These are phyloP conservation scores for Carassius gibelio DNA, from an alignment of 2,113 vertebrate genomes.

Conservation along the genomic window DNA sequence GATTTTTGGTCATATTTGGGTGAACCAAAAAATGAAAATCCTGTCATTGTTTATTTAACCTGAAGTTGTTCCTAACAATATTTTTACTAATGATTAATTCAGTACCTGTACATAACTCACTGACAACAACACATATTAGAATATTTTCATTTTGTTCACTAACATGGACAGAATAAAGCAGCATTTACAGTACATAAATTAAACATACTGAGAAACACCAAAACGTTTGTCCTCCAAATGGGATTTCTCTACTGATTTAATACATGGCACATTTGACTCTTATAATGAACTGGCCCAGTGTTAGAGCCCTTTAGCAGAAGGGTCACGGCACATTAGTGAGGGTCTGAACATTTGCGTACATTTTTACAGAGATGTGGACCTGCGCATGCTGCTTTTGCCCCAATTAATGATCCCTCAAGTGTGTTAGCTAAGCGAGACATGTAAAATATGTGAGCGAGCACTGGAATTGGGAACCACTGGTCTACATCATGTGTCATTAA, in stretches of 20 bases:
- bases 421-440: too few relatives aligned
- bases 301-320: slow-evolving; percentile 24
- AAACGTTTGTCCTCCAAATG: slow-evolving; percentile 23
- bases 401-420: slow-evolving; percentile 13
- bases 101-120: not conserved
- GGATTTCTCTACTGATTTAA: slow-evolving; percentile 19
- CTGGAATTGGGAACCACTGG: too few relatives aligned
- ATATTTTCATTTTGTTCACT: not conserved
- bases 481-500: too few relatives aligned
- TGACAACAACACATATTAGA: not conserved
- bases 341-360: slow-evolving; percentile 43
- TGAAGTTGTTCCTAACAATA: not conserved
- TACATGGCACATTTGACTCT: slow-evolving; percentile 41
- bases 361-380: slow-evolving; percentile 16
- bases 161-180: not conserved
- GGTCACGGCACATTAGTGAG: slow-evolving; percentile 27
- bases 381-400: not conserved
- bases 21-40: too few relatives aligned
- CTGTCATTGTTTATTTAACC: too few relatives aligned
- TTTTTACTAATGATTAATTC: not conserved
- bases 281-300: slow-evolving; percentile 28
- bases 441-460: too few relatives aligned
- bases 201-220: slow-evolving; percentile 6
- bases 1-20: too few relatives aligned
- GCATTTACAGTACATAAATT: not conserved